A percentile compares a stretch with the other conserved stretches of the same genome.
These are phyloP conservation scores for Brachypodius melanocephalos DNA, from an alignment of 2,113 vertebrate species.

Conservation along the genomic window DNA sequence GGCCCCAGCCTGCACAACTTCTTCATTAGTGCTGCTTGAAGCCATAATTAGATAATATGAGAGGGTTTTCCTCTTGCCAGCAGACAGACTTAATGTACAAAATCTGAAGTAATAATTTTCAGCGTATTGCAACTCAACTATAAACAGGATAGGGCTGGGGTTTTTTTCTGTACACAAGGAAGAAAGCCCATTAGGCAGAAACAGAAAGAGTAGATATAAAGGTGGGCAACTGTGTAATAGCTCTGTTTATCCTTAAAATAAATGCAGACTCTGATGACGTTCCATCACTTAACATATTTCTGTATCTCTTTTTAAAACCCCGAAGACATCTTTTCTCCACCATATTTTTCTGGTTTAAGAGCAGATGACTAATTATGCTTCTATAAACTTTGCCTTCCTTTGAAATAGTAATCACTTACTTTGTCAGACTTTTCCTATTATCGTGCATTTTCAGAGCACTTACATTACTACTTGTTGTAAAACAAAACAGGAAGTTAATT, in stretches of 20 bases:
- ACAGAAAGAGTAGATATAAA: neutral
- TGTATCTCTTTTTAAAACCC: neutral
- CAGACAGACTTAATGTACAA: constrained; percentile 51
- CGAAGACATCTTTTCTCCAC: neutral
- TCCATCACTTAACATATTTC: neutral
- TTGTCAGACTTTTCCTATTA: constrained; percentile 5
- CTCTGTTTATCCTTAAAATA: constrained; percentile 19
- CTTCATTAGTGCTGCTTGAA: constrained; percentile 57
- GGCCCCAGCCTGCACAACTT: constrained; percentile 40
- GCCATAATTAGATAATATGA: constrained; percentile 64
- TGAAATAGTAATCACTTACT: constrained; percentile 29
- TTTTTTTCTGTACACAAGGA: neutral
- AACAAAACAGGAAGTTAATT: constrained; percentile 35
- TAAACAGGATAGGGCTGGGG: constrained; percentile 41
- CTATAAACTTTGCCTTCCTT: constrained; percentile 36
- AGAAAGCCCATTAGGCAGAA: constrained; percentile 3
- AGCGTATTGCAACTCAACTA: constrained; percentile 16
- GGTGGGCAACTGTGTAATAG: neutral
- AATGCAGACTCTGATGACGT: neutral
- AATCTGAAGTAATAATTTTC: constrained; percentile 49
- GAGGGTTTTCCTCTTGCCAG: constrained; percentile 66
- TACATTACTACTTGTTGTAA: neutral
- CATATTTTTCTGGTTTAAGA: constrained; percentile 45
- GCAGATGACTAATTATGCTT: constrained; percentile 35
- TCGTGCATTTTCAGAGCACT: neutral